Conservation (phyloP, 1,140 invertebrate species). For the Ectropis grisescens region DNA sequence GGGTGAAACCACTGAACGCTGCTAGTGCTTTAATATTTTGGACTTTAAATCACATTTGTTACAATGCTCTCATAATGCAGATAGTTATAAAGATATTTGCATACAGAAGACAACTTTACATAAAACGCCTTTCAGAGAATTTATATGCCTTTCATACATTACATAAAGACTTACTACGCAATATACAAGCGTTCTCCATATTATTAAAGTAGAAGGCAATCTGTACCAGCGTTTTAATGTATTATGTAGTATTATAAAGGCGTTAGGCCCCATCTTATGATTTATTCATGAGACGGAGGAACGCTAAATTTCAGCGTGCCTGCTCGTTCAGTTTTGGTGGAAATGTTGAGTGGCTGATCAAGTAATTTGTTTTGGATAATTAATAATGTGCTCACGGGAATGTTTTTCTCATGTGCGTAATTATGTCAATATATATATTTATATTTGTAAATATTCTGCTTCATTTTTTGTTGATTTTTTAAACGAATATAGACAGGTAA, state of each 20-base stretch:
- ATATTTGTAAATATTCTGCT: no score
- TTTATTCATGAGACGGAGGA: conserved; percentile 66
- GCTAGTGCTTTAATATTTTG: not conserved
- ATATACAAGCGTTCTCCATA: conserved; percentile 18
- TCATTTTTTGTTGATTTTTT: no score
- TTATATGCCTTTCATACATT: conserved; percentile 2
- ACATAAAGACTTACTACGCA: no score
- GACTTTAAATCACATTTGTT: no score
- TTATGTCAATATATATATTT: no score
- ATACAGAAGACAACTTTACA: not conserved
- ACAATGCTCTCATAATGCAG: no score
- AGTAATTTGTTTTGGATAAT: conserved; percentile 49
- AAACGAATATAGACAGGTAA: no score
- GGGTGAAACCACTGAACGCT: not conserved
- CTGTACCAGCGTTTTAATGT: conserved; percentile 66
- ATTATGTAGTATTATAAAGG: conserved; percentile 69
- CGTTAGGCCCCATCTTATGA: conserved; percentile 57
- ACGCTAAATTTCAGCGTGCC: conserved; percentile 62
- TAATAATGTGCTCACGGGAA: no score
- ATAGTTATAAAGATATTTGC: not conserved
- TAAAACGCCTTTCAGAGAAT: not conserved
- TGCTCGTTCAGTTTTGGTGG: conserved; percentile 45
- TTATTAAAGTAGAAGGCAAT: conserved; percentile 63
- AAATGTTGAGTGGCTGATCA: conserved; percentile 50
- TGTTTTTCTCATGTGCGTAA: no score